A percentile compares a stretch with the other conserved stretches of the same genome.
Evolutionary conservation across 2,888 invertebrate species (phyloP).

Genomic region (Oscheius sp.): DNA sequence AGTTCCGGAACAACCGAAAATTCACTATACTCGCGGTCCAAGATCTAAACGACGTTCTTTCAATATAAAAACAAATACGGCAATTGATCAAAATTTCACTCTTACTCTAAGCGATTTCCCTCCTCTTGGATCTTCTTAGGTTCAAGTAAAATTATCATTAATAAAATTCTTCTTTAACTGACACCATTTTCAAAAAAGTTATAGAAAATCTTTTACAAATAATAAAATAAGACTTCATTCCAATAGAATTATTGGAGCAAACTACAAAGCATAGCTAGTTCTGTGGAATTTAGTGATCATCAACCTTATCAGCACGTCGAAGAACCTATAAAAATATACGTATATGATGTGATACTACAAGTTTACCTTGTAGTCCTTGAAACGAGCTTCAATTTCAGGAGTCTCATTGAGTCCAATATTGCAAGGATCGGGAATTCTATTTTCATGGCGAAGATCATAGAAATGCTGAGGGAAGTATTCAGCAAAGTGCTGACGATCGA

Average conservation of each 20-base stretch:
- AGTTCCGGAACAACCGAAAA: conserved; percentile 16
- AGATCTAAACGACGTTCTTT: conserved; percentile 15
- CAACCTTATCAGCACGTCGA: conserved; percentile 67
- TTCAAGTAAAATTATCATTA: neutral
- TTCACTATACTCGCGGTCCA: conserved; percentile 26
- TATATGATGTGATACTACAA: neutral
- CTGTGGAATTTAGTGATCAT: conserved; percentile 58
- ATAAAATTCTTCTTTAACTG: neutral
- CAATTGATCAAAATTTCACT: neutral
- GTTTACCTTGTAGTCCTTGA: conserved; percentile 66
- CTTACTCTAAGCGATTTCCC: conserved; percentile 19
- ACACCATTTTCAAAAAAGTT: neutral
- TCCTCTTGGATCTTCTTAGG: conserved; percentile 22
- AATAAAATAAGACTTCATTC: neutral
- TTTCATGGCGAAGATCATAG: conserved; percentile 66
- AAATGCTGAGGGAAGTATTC: conserved; percentile 64
- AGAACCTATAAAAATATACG: conserved; percentile 51
- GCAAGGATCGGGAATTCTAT: conserved; percentile 65
- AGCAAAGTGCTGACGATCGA: conserved; percentile 66
- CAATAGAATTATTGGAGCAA: neutral
- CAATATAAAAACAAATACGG: neutral
- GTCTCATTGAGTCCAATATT: conserved; percentile 66
- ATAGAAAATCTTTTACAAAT: neutral
- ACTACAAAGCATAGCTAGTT: neutral
- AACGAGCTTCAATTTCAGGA: conserved; percentile 60